Conservation (phyloP, 2,888 invertebrate genomes). For the Thymelicus lineola region DNA sequence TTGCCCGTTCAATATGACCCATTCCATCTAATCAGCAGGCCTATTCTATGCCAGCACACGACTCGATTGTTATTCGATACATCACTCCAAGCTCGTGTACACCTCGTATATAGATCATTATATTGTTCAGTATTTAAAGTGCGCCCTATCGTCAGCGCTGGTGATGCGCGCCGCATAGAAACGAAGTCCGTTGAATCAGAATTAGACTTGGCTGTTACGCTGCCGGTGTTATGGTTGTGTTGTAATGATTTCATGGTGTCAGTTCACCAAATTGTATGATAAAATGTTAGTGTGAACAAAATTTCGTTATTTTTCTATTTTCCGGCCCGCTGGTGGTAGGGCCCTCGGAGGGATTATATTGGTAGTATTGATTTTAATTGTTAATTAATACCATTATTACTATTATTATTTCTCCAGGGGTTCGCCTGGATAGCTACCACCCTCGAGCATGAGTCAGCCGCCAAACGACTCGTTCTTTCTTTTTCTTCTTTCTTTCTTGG, state of each 20-base stretch:
- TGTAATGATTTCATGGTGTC: slow-evolving; percentile 17
- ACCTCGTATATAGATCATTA: slow-evolving; percentile 84
- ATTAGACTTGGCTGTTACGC: slow-evolving; percentile 52
- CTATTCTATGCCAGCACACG: slow-evolving; percentile 60
- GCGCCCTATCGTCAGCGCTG: slow-evolving; percentile 71
- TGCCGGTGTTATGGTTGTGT: slow-evolving; percentile 21
- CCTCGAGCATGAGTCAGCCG: no score
- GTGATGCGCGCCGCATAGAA: slow-evolving; percentile 58
- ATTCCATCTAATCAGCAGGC: slow-evolving; percentile 19
- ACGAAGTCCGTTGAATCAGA: slow-evolving; percentile 60
- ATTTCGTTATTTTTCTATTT: no score
- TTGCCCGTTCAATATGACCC: slow-evolving; percentile 1
- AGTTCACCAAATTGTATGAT: neutral
- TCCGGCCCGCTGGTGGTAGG: no score
- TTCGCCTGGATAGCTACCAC: no score
- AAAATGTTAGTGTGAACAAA: no score
- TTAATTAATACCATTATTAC: no score
- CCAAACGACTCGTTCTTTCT: no score
- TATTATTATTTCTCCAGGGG: no score
- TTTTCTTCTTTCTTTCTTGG: no score
- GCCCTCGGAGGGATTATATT: no score
- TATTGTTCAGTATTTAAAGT: slow-evolving; percentile 78
- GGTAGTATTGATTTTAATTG: no score
- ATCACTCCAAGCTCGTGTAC: slow-evolving; percentile 75
- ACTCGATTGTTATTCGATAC: slow-evolving; percentile 64